Base-by-base conservation (phyloP, 2,888 invertebrate species). In the Smittia aterrima region DNA sequence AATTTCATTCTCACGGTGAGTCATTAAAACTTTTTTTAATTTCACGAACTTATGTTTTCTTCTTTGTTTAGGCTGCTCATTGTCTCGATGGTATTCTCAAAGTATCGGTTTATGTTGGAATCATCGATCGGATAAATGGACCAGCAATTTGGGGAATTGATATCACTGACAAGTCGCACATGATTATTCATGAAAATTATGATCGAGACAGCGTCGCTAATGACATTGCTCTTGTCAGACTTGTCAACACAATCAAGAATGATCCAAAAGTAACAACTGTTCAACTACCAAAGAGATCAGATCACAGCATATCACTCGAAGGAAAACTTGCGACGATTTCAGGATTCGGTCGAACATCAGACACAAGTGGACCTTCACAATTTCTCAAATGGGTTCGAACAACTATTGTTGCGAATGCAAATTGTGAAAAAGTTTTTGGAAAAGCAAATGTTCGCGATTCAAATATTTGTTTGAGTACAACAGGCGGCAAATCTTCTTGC, bases 111-210 rank as follows among this genome's bases (percentile, higher is more conserved):
- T 72, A 72, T 16, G 72, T 27, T 40, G 72, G 72, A 16, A 40
- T 72, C 3, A 72, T 40, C 58, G 58, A 72, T 16, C 24, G 72
- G 16, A 18, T 72, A 0, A 22, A 24, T 40, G 72, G 72, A 22
- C 72, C 72, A 11, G 72, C 72, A 13, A 32, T 72, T 22, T 72
- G 72, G 72, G 20, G 32, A 2, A 6, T 58, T 0, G 72, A 72
- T 6, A 20, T 72, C 0, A 11, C 20, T 0, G 11, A 16, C 11
- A 11, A 40, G 24, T 32, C 18, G n/a, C 16, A 70, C 24, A 32
- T 72, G 7, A 72, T 72, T 2, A 24, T 72, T 4, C 72, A 72
- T 24, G 72, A 72, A 40, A 20, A 62, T 22, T 72, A 62, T 40
- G 6, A 2, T 2, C 24, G 20, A 24, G 18, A 25, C 0, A 27